Evolutionary conservation across 2,888 invertebrate genomes (phyloP).

Genomic region (Perizoma affinitatum): DNA sequence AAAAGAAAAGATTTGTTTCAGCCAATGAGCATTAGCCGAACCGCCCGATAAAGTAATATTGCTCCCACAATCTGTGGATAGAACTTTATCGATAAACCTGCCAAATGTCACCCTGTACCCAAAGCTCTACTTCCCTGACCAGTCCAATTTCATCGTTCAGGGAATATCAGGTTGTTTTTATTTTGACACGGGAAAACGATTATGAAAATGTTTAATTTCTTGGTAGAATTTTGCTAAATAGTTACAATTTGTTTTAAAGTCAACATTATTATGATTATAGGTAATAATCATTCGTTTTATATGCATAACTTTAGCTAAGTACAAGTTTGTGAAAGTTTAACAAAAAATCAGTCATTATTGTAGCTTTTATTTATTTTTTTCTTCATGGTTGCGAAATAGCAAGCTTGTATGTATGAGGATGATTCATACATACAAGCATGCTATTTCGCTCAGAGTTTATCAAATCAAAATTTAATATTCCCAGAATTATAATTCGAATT

Average conservation of each 20-base stretch:
- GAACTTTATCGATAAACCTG: conserved; percentile 54
- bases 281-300: too few species aligned
- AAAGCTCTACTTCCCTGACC: conserved; percentile 25
- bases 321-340: too few species aligned
- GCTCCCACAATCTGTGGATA: conserved; percentile 35
- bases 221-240: too few species aligned
- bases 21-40: conserved; percentile 23
- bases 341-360: too few species aligned
- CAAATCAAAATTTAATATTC: conserved; percentile 16
- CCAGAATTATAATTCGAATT: conserved; percentile 14
- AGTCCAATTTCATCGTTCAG: conserved; percentile 18
- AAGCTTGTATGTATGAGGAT: too few species aligned
- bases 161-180: conserved; percentile 12
- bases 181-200: conserved; percentile 13
- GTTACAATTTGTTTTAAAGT: too few species aligned
- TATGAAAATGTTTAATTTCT: too few species aligned
- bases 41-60: conserved; percentile 33
- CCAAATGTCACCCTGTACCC: conserved; percentile 43
- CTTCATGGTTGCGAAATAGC: too few species aligned
- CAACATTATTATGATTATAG: too few species aligned
- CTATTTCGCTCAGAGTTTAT: neutral
- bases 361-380: too few species aligned
- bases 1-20: conserved; percentile 9
- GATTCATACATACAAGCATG: neutral
- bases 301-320: too few species aligned